Percentiles rank a stretch among this genome's conserved stretches.
These are phyloP conservation scores for Perizoma affinitatum DNA, from an alignment of 2,888 invertebrate species.

Conservation along the genomic window DNA sequence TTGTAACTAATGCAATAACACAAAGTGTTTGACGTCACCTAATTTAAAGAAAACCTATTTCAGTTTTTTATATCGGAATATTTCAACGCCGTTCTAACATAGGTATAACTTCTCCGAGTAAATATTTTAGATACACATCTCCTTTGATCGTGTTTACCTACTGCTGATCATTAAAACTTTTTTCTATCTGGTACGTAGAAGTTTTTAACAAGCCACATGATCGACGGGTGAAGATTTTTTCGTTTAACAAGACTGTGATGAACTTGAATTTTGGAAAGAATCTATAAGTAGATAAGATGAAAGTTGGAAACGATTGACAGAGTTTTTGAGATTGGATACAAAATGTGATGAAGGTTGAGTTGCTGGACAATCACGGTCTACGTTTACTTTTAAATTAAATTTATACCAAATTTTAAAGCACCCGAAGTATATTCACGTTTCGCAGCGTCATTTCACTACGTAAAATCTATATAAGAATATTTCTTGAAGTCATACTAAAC, in stretches of 20 bases:
- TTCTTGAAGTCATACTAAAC: too few relatives aligned
- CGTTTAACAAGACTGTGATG: constrained; percentile 36
- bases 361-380: neutral
- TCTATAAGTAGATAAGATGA: constrained; percentile 9
- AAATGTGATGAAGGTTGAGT: neutral
- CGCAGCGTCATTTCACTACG: too few relatives aligned
- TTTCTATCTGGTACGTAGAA: constrained; percentile 50
- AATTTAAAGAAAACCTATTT: too few relatives aligned
- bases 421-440: too few relatives aligned
- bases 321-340: constrained; percentile 22
- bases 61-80: neutral
- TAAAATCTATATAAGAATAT: too few relatives aligned
- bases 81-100: neutral
- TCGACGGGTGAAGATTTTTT: constrained; percentile 46
- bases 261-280: constrained; percentile 27
- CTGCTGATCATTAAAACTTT: constrained; percentile 59
- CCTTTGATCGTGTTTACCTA: constrained; percentile 50
- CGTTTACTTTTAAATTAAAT: too few relatives aligned
- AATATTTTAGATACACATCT: constrained; percentile 34
- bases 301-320: constrained; percentile 21
- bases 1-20: too few relatives aligned
- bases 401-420: too few relatives aligned
- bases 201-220: constrained; percentile 63
- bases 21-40: too few relatives aligned
- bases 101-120: constrained; percentile 20